These are phyloP conservation scores for Encarsia formosa DNA, from an alignment of 2,888 invertebrate genomes.

Conservation along the genomic window DNA sequence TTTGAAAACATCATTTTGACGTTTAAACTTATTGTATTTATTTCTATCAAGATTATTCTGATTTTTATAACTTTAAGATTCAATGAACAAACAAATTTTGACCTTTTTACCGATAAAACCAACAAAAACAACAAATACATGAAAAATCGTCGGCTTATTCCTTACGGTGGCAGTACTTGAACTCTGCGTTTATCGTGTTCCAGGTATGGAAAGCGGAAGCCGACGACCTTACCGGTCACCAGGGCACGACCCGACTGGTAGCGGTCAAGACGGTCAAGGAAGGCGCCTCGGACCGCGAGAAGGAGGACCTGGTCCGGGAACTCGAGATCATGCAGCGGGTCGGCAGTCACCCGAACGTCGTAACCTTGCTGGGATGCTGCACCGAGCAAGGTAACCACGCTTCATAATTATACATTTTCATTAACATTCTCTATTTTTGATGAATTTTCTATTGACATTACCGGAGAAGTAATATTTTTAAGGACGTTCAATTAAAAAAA, in stretches of 20 bases:
- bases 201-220: slow-evolving; percentile 84
- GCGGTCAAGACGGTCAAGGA: slow-evolving; percentile 81
- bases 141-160: too few relatives aligned
- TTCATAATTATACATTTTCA: background rate
- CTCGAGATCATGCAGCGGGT: slow-evolving; percentile 78
- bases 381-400: slow-evolving; percentile 68
- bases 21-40: too few relatives aligned
- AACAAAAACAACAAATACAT: too few relatives aligned
- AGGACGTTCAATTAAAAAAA: background rate
- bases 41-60: too few relatives aligned
- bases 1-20: too few relatives aligned
- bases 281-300: slow-evolving; percentile 72
- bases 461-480: background rate
- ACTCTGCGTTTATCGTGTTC: too few relatives aligned
- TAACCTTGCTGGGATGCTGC: slow-evolving; percentile 76
- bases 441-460: background rate
- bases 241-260: slow-evolving; percentile 74
- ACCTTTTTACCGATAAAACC: too few relatives aligned
- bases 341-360: slow-evolving; percentile 78
- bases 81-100: too few relatives aligned
- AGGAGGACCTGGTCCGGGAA: slow-evolving; percentile 69
- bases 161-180: too few relatives aligned
- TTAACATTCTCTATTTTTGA: background rate
- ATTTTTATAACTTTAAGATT: too few relatives aligned
- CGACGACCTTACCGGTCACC: slow-evolving; percentile 71